These are phyloP conservation scores for Fundulus diaphanus DNA, from an alignment of 2,797 vertebrate species.

Conservation along the genomic window DNA sequence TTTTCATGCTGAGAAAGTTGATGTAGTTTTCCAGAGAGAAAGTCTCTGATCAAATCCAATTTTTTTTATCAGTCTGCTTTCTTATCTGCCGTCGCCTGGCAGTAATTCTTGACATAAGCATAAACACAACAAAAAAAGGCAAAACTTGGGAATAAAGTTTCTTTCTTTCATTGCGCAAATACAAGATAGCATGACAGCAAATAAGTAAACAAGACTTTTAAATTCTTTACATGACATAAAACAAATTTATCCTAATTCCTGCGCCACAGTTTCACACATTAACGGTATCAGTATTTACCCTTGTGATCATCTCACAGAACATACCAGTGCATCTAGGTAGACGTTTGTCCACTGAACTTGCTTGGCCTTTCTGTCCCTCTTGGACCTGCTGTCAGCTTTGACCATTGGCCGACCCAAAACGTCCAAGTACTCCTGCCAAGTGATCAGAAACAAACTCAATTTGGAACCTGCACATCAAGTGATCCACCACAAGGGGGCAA, in stretches of 20 bases:
- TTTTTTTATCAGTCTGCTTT: slow-evolving; percentile 28
- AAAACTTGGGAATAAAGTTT: neutral
- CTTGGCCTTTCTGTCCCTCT: slow-evolving; percentile 84
- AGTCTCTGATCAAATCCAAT: slow-evolving; percentile 43
- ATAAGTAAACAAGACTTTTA: slow-evolving; percentile 22
- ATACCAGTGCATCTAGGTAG: slow-evolving; percentile 95
- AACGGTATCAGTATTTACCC: no score
- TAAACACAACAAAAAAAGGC: slow-evolving; percentile 15
- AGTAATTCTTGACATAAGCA: slow-evolving; percentile 24
- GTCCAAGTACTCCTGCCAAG: slow-evolving; percentile 93
- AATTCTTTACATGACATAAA: slow-evolving; percentile 38
- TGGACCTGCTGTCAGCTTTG: slow-evolving; percentile 77
- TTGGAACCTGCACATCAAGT: slow-evolving; percentile 3
- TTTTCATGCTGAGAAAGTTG: slow-evolving; percentile 32
- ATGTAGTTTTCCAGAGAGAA: slow-evolving; percentile 27
- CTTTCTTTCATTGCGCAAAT: slow-evolving; percentile 29
- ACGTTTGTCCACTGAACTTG: slow-evolving; percentile 99
- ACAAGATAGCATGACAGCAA: slow-evolving; percentile 14
- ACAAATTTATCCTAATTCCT: slow-evolving; percentile 31
- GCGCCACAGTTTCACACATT: no score
- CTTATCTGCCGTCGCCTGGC: slow-evolving; percentile 51
- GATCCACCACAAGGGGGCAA: slow-evolving; percentile 61
- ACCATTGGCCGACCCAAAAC: slow-evolving; percentile 98
- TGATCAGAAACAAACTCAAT: neutral
- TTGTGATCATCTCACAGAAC: slow-evolving; percentile 33